These are phyloP conservation scores for Tetragonula clypearis DNA, from an alignment of 1,140 invertebrate species.

Conservation along the genomic window DNA sequence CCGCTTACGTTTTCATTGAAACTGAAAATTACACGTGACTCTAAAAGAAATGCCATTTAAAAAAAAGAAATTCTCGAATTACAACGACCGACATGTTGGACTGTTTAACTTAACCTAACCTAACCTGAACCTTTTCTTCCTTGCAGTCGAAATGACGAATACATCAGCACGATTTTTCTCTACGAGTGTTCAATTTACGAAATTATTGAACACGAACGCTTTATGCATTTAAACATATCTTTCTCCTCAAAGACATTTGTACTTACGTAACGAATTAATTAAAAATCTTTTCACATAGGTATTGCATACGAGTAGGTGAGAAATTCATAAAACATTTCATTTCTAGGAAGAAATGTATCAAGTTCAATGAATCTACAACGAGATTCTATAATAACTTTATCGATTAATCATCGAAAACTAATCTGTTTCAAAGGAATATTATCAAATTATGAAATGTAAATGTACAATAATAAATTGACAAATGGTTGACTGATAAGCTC, in stretches of 20 bases:
- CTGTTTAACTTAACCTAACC: background rate
- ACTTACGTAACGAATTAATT: no score
- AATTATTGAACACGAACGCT: background rate
- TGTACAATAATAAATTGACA: background rate
- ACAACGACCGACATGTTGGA: background rate
- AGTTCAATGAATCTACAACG: background rate
- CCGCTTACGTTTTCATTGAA: background rate
- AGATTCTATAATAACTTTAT: background rate
- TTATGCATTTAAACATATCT: no score
- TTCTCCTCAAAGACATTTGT: no score
- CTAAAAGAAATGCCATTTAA: background rate
- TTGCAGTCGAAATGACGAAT: background rate
- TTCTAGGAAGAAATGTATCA: background rate
- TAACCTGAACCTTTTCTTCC: no score
- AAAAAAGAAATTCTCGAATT: background rate
- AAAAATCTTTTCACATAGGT: no score
- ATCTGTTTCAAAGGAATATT: background rate
- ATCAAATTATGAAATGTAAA: background rate
- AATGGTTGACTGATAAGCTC: background rate
- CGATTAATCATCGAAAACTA: background rate
- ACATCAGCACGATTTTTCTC: background rate
- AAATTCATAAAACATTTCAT: background rate
- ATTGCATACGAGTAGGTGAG: background rate
- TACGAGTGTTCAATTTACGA: background rate
- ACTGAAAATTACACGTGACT: background rate